Evolutionary conservation across 2,888 invertebrate genomes (phyloP).

Genomic region (Agriopis leucophaearia): DNA sequence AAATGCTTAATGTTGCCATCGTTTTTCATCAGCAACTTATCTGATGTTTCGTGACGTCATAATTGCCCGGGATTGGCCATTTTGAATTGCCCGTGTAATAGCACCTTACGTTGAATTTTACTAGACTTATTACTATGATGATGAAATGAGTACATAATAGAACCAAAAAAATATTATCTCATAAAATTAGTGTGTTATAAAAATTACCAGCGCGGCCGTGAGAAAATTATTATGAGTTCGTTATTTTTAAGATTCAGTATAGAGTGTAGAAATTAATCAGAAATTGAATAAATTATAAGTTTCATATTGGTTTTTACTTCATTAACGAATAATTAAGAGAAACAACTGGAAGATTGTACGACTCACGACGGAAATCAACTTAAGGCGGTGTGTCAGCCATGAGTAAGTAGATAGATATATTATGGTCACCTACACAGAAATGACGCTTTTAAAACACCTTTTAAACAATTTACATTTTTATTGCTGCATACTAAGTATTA

Average conservation of each 20-base stretch:
- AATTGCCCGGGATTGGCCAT: too few relatives aligned
- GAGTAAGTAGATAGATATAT: neutral
- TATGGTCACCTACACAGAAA: constrained; percentile 67
- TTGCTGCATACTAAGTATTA: constrained; percentile 27
- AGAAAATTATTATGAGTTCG: constrained; percentile 66
- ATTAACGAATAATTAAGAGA: constrained; percentile 52
- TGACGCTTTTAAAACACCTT: constrained; percentile 71
- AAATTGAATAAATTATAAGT: constrained; percentile 68
- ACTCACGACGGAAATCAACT: constrained; percentile 5
- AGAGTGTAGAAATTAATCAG: constrained; percentile 56
- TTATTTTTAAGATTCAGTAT: constrained; percentile 54
- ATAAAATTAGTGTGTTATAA: constrained; percentile 42
- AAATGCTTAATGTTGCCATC: too few relatives aligned
- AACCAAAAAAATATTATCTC: constrained; percentile 44
- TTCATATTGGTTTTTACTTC: constrained; percentile 54
- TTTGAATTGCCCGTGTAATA: too few relatives aligned
- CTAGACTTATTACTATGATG: too few relatives aligned
- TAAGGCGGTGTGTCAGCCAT: neutral
- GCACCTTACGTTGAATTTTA: too few relatives aligned
- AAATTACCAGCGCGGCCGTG: constrained; percentile 59
- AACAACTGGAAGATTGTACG: constrained; percentile 22
- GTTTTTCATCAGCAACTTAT: too few relatives aligned
- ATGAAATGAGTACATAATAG: neutral
- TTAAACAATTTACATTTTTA: constrained; percentile 65
- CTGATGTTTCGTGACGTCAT: too few relatives aligned